Evolutionary conservation across 2,797 vertebrate species (phyloP).

Genomic region (Microcaecilia unicolor): DNA sequence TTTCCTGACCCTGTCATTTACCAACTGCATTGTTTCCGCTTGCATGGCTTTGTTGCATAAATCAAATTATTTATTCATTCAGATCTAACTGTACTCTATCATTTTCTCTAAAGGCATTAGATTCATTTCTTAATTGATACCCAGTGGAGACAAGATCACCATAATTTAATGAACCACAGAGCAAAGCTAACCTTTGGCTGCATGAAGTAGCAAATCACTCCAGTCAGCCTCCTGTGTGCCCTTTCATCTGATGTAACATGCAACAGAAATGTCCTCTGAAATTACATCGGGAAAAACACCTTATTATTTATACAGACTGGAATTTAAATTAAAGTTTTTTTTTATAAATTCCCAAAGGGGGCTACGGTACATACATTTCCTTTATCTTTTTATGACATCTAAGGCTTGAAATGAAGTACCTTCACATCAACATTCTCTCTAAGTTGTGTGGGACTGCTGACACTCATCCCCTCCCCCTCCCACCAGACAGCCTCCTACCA

Average conservation of each 20-base stretch:
- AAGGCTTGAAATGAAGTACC: too few relatives aligned
- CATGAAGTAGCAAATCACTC: constrained; percentile 14
- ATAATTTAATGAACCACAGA: constrained; percentile 15
- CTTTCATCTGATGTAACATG: constrained; percentile 10
- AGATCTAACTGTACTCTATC: constrained; percentile 25
- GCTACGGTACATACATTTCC: too few relatives aligned
- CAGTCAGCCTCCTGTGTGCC: constrained; percentile 19
- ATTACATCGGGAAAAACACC: too few relatives aligned
- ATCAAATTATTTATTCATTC: constrained; percentile 20
- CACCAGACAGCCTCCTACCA: too few relatives aligned
- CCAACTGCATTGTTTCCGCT: background rate
- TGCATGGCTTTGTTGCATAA: constrained; percentile 6
- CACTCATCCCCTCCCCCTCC: too few relatives aligned
- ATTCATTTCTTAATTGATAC: constrained; percentile 28
- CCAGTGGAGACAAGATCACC: constrained; percentile 26
- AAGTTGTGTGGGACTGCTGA: too few relatives aligned
- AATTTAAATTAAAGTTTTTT: too few relatives aligned
- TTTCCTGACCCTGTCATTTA: background rate
- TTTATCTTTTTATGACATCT: too few relatives aligned
- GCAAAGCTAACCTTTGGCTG: constrained; percentile 19
- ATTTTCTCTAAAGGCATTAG: constrained; percentile 17
- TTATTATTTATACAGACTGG: too few relatives aligned
- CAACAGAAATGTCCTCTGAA: constrained; percentile 25
- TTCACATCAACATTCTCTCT: too few relatives aligned
- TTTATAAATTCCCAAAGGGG: too few relatives aligned